A percentile compares a stretch with the other conserved stretches of the same genome.
Conservation (phyloP, 2,888 invertebrate genomes). For the Torymus aiolomorphi region DNA sequence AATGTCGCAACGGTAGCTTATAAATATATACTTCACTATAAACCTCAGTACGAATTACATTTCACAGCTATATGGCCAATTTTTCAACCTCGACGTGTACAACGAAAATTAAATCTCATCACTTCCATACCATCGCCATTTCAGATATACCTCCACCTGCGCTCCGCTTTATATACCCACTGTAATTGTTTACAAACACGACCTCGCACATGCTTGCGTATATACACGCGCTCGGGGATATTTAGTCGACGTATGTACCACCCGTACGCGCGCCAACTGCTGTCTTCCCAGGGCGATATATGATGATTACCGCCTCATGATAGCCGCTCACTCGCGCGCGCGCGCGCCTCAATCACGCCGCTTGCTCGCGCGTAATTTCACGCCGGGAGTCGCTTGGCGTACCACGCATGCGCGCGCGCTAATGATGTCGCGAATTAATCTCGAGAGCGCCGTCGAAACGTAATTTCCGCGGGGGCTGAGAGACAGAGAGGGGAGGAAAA, state of each 20-base stretch:
- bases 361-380: conserved; percentile 58
- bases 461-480: background rate
- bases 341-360: conserved; percentile 57
- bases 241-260: conserved; percentile 11
- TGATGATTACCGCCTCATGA: conserved; percentile 63
- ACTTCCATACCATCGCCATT: no score
- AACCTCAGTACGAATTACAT: no score
- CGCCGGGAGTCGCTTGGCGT: conserved; percentile 20
- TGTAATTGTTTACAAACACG: conserved; percentile 32
- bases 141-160: no score
- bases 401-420: conserved; percentile 35
- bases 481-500: background rate
- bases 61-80: no score
- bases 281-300: conserved; percentile 60
- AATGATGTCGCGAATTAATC: conserved; percentile 43
- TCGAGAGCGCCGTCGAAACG: conserved; percentile 22
- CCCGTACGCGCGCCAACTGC: conserved; percentile 10
- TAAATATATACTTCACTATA: no score
- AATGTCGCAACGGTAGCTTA: no score
- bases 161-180: no score
- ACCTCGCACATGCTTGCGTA: background rate
- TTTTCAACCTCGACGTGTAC: no score
- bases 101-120: no score
- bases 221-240: conserved; percentile 4
- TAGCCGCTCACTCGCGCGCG: conserved; percentile 32